Evolutionary conservation across 2,888 invertebrate species (phyloP).

Genomic region (Agonopterix arenella): DNA sequence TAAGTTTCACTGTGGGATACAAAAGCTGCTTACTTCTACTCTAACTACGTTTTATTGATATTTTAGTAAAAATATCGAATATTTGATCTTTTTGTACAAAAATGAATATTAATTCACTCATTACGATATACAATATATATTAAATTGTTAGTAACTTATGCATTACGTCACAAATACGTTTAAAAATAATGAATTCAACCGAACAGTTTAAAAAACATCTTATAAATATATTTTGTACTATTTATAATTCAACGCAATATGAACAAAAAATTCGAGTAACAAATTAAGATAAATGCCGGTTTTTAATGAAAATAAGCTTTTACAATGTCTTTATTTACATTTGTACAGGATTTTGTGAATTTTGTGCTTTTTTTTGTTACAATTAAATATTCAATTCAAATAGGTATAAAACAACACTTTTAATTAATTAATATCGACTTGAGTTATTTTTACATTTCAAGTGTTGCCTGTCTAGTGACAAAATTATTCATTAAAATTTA

Average conservation of each 20-base stretch:
- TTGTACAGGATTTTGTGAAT: constrained; percentile 29
- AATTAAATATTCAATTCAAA: too few species aligned
- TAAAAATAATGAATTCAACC: not conserved
- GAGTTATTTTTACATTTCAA: too few species aligned
- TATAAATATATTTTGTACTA: constrained; percentile 71
- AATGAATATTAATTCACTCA: constrained; percentile 40
- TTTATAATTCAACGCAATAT: constrained; percentile 50
- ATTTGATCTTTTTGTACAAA: constrained; percentile 61
- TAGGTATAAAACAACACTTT: too few species aligned
- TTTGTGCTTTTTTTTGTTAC: not conserved
- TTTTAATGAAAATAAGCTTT: constrained; percentile 25
- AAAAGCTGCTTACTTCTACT: constrained; percentile 53
- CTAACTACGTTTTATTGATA: constrained; percentile 37
- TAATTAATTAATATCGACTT: too few species aligned
- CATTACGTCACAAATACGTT: not conserved
- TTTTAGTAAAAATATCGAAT: constrained; percentile 60
- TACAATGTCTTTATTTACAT: constrained; percentile 6
- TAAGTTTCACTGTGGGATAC: constrained; percentile 47
- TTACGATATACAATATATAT: constrained; percentile 8
- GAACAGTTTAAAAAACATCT: constrained; percentile 26
- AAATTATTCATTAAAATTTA: too few species aligned
- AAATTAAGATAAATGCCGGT: constrained; percentile 38
- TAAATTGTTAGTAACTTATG: not conserved
- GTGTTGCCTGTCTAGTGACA: too few species aligned
- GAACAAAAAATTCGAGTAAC: constrained; percentile 33